Evolutionary conservation across 1,140 invertebrate species (phyloP), one percentile per base, ranked within the genome.

Genomic region (Pogonomyrmex barbatus): DNA sequence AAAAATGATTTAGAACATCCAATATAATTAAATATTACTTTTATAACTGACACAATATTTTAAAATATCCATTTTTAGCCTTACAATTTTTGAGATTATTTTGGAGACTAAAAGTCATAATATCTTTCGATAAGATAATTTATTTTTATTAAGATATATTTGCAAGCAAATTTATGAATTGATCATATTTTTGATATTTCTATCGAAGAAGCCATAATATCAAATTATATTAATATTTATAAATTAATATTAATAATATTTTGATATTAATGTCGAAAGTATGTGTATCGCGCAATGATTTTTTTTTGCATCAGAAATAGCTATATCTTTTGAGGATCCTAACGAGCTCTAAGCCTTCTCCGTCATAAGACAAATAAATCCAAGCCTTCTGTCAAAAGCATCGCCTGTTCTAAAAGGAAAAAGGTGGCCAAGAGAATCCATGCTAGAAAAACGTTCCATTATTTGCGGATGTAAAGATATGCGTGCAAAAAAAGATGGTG

Each of bases 351-450:
- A 5, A 71, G 12, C 45, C 68, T 70, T 52, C 88, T 89, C 83
- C 70, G 77, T 88, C 87, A 89, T 88, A 70, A 50, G 5, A 50
- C 63, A 36, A 84, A 81, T 82, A 82, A 78, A 78, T 50, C 45
- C 24, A 86, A 85, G 70, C 77, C 84, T 77, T 83, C 87, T 89
- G 88, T 83, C 88, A 87, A 24, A 83, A 54, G 36, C 84, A 89
- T 56, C 14, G 77, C 65, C 42, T 47, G 71, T 12, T 65, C 45
- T 50, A 83, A n/a, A 83, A 36, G 50, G 79, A 75, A 36, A 82
- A 73, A 42, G 50, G 50, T 45, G 10, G 6, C 39, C 6, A 71
- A 54, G 54, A 54, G 17, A 50, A 63, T 10, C 36, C 39, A 2
- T 12, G 36, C 24, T 33, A 89, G 65, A 90, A 89, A 85, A 76